phyloP scores from a whole-genome alignment of 2,797 vertebrate species.

The Ispidina picta region DNA sequence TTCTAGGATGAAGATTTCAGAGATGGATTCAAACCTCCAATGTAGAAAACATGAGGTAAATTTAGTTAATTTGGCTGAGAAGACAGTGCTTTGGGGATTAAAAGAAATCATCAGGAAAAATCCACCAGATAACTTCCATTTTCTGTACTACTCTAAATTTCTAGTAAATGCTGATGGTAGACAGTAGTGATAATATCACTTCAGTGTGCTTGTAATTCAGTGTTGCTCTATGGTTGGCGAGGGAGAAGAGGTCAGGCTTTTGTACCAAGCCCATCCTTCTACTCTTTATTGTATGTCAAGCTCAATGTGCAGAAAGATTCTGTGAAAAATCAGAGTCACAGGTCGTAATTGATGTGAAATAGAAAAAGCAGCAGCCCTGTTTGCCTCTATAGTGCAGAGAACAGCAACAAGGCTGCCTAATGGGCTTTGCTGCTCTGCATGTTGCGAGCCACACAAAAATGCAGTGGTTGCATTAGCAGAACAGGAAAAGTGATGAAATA shows the following conservation, averaged over 20 bases:
- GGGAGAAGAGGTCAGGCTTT: not conserved
- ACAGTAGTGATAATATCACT: not conserved
- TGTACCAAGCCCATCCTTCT: not conserved
- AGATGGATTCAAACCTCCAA: not conserved
- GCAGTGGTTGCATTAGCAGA: not conserved
- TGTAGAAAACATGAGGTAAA: not conserved
- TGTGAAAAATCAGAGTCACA: not conserved
- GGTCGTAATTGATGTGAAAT: not conserved
- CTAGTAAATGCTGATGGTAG: not conserved
- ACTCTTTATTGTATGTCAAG: not conserved
- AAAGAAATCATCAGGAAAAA: not conserved
- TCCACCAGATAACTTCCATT: not conserved
- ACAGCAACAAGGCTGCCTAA: not conserved
- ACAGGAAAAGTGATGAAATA: not conserved
- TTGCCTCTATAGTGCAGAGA: not conserved
- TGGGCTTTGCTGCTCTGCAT: not conserved
- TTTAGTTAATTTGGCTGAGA: not conserved
- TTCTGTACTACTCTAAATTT: not conserved
- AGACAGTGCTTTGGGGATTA: not conserved
- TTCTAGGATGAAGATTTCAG: not conserved
- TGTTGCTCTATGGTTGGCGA: not conserved
- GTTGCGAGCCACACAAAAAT: not conserved
- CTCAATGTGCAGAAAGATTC: not conserved
- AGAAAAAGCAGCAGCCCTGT: not conserved
- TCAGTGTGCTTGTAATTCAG: not conserved